Evolutionary conservation across 2,113 vertebrate genomes (phyloP).

Genomic region (Lepisosteus osseus): DNA sequence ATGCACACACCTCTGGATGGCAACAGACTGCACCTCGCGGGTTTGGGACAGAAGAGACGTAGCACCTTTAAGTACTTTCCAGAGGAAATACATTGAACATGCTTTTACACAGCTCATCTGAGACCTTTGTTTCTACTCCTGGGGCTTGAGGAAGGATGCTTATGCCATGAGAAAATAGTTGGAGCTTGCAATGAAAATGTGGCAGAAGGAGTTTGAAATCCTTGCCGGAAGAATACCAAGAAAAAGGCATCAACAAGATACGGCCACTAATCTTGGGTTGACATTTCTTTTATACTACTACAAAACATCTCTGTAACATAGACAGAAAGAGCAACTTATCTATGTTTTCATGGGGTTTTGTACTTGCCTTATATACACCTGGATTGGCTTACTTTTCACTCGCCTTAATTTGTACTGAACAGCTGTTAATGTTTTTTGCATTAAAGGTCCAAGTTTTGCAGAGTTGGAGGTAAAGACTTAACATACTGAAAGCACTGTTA

Average conservation of each 20-base stretch:
- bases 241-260: constrained; percentile 52
- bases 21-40: constrained; percentile 40
- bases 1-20: constrained; percentile 26
- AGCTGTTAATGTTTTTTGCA: constrained; percentile 27
- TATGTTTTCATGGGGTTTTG: not conserved
- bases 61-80: constrained; percentile 16
- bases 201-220: constrained; percentile 61
- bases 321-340: constrained; percentile 15
- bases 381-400: not conserved
- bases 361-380: not conserved
- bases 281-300: constrained; percentile 30
- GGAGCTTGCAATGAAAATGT: constrained; percentile 65
- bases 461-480: not conserved
- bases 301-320: constrained; percentile 26
- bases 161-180: constrained; percentile 53
- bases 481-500: constrained; percentile 1
- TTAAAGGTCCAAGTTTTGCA: constrained; percentile 17
- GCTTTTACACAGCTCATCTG: constrained; percentile 10
- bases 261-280: constrained; percentile 41
- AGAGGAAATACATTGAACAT: constrained; percentile 1
- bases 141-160: constrained; percentile 43
- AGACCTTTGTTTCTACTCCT: constrained; percentile 25
- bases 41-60: constrained; percentile 48
- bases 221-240: constrained; percentile 65
- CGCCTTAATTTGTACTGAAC: constrained; percentile 11